Evolutionary conservation across 2,797 vertebrate species (phyloP), one percentile per base, ranked within the genome.

Genomic region (Acipenser ruthenus): DNA sequence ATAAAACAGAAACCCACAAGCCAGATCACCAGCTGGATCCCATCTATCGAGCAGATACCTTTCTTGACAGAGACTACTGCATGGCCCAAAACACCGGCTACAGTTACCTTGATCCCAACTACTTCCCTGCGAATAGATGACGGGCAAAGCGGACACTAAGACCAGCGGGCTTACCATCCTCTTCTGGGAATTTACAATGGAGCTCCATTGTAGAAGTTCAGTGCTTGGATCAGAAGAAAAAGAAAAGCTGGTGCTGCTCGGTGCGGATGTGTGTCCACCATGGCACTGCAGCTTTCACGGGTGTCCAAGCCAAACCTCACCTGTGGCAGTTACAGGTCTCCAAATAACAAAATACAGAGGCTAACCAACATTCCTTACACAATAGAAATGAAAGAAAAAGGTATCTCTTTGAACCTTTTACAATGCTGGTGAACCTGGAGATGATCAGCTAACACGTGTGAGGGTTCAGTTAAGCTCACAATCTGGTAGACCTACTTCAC

Each of bases 121-220:
- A 99, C 92, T 99, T 95, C 85, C 96, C 97, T 71, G 96, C 97
- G 75, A 99, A 99, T 87, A 99, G 97, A 99, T 99, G 96, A 99
- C 94, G 91, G 91, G 83, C 80, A 69, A 78, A 69, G 68, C 71
- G 68, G 68, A 63, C 68, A 85, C 84, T 82, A 76, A 87, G 23
- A 37, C 23, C 23, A 37, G 77, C 74, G 75, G 69, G 81, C 76
- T 78, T 75, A 74, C 72, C 81, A 70, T 87, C 77, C 77, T 84
- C 73, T 82, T 81, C 90, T 77, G 89, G 87, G 88, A 89, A 89
- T 84, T 86, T 89, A 88, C 90, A 87, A 87, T 91, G 87, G 91
- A 37, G 92, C 90, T 86, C 86, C 89, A 88, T 88, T 87, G 84
- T 89, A 86, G 86, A 85, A 82, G 79, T 90, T 86, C 89, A 80